Conservation (phyloP, 1,140 invertebrate genomes). For the Drosophila asahinai region DNA sequence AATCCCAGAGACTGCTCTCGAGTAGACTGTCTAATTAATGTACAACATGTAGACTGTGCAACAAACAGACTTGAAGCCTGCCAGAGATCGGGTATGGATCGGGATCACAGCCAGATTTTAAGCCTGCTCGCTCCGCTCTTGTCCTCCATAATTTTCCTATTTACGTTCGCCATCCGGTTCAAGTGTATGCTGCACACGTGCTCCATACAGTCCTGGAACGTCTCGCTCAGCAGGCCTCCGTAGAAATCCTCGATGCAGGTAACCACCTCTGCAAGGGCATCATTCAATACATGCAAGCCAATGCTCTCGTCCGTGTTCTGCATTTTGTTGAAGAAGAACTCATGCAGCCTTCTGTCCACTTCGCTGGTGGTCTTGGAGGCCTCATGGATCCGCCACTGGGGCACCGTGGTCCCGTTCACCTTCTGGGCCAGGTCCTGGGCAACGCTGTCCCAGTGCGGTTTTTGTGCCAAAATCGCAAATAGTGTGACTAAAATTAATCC, state of each 20-base stretch:
- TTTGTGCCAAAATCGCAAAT: not conserved
- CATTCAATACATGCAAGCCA: not conserved
- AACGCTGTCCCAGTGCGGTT: conserved; percentile 1
- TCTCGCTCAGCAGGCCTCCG: not conserved
- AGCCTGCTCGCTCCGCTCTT: conserved; percentile 14
- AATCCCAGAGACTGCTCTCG: conserved; percentile 3
- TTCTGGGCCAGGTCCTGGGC: not conserved
- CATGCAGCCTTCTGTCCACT: not conserved
- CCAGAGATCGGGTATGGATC: not conserved
- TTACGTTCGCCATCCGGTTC: not conserved
- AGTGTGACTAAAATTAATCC: not conserved
- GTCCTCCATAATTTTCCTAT: not conserved
- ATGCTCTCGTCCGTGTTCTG: not conserved
- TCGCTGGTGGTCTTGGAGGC: not conserved
- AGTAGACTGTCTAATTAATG: conserved; percentile 60
- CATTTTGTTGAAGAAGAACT: not conserved
- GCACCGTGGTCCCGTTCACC: not conserved
- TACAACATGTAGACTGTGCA: too few species aligned
- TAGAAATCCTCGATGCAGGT: not conserved
- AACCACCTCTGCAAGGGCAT: not conserved
- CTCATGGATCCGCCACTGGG: too few species aligned
- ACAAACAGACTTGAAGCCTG: conserved; percentile 16
- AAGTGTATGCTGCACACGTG: not conserved
- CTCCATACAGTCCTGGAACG: conserved; percentile 7
- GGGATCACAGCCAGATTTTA: conserved; percentile 9